These are phyloP conservation scores for Metallyticus violacea DNA, from an alignment of 2,888 invertebrate genomes.

Conservation along the genomic window DNA sequence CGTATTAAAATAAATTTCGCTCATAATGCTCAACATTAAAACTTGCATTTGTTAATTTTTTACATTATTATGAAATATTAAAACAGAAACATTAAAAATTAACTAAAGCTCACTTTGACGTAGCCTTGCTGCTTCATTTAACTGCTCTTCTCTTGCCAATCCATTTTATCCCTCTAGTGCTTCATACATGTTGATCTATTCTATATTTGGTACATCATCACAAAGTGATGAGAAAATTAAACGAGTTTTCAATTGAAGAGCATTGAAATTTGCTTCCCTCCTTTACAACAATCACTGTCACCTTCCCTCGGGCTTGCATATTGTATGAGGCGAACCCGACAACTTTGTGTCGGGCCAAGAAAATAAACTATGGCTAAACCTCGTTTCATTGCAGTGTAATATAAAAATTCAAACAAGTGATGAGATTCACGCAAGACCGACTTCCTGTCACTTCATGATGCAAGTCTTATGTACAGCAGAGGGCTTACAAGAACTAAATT, in stretches of 20 bases:
- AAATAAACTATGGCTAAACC: background rate
- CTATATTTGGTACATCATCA: background rate
- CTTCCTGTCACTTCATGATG: no score
- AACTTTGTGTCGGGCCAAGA: no score
- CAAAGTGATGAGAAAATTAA: slow-evolving; percentile 14
- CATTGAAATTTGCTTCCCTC: slow-evolving; percentile 1
- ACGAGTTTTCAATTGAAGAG: slow-evolving; percentile 10
- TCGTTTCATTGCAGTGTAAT: background rate
- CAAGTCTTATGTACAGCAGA: no score
- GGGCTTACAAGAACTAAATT: no score
- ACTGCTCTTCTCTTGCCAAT: background rate
- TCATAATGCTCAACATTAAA: no score
- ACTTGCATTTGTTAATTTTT: no score
- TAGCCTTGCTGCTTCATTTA: background rate
- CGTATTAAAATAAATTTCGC: no score
- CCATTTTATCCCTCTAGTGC: background rate
- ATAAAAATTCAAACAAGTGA: no score
- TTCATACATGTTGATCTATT: background rate
- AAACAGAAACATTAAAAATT: no score
- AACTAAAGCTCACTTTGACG: background rate
- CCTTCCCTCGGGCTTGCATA: background rate
- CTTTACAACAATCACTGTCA: background rate
- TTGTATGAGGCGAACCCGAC: background rate
- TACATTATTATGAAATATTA: no score
- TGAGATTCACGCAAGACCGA: no score